Evolutionary conservation across 2,113 vertebrate genomes (phyloP), one percentile per base, ranked within the genome.

Genomic region (Seriola dumerili): DNA sequence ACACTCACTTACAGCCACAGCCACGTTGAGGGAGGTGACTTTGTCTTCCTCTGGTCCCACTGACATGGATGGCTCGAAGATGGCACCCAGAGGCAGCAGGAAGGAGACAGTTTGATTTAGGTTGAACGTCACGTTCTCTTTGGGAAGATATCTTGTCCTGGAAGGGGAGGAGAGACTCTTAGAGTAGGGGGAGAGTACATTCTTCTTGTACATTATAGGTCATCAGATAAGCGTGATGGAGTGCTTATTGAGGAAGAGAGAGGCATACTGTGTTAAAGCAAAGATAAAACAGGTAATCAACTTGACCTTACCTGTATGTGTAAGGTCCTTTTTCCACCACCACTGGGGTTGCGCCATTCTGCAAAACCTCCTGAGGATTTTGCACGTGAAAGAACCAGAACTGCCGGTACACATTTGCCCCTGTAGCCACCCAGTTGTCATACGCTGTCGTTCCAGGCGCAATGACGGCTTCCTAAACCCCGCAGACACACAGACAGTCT

Each of bases 361-460:
- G 0, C 1, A 93, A 0, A 3, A 98, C 95, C 0, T 96, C 96
- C 0, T 72, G 0, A 34, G 98, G 94, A 82, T 99, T 99, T 77
- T 88, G 83, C 16, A 99, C 95, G 0, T 99, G 67, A 79, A 96
- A 99, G 34, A 99, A 65, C 97, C 97, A 99, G 93, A 99, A 97
- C 88, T 99, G 95, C 52, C 97, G 95, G 90, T 97, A 99, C 68
- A 99, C 92, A 0, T 71, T 0, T 11, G 79, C 94, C 72, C 95
- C 97, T 9, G 96, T 84, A 29, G 96, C 90, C 70, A 94, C 19
- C 97, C 97, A 99, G 75, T 96, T 99, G 29, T 96, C 78, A 90
- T 89, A 97, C 40, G 98, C 97, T 84, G 95, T 88, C 17, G 97
- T 98, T 85, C 97, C 98, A 50, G 95, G 93, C 87, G 94, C 92